These are phyloP conservation scores for Calliopum simillimum DNA, from an alignment of 2,888 invertebrate genomes.

Conservation along the genomic window DNA sequence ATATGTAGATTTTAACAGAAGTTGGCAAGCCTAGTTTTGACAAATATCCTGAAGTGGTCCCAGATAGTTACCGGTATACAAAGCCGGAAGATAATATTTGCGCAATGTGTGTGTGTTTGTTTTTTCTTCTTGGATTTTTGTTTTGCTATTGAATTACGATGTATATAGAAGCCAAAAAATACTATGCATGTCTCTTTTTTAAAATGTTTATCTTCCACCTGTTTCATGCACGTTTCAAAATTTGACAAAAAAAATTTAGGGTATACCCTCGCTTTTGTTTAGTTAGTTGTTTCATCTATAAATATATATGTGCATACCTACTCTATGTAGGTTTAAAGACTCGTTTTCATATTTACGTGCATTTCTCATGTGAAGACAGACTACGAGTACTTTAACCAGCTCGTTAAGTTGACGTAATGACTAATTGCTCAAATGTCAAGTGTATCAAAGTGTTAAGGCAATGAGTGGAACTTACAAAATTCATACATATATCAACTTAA, in stretches of 20 bases:
- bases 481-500: too few relatives aligned
- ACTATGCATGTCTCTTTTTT: too few relatives aligned
- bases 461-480: too few relatives aligned
- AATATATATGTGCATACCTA: too few relatives aligned
- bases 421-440: not conserved
- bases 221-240: conserved; percentile 21
- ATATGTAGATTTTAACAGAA: not conserved
- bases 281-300: not conserved
- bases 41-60: not conserved
- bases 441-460: not conserved
- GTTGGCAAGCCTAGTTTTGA: not conserved
- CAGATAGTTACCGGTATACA: not conserved
- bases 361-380: not conserved
- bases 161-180: not conserved
- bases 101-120: not conserved
- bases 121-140: not conserved
- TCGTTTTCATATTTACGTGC: not conserved
- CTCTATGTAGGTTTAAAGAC: not conserved
- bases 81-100: conserved; percentile 21
- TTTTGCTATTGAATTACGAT: conserved; percentile 13
- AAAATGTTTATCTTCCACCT: not conserved
- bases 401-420: not conserved
- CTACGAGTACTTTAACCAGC: not conserved
- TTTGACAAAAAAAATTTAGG: not conserved
- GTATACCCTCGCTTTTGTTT: not conserved